Evolutionary conservation across 2,888 invertebrate species (phyloP), one percentile per base, ranked within the genome.

Genomic region (Drosophila lacicola): DNA sequence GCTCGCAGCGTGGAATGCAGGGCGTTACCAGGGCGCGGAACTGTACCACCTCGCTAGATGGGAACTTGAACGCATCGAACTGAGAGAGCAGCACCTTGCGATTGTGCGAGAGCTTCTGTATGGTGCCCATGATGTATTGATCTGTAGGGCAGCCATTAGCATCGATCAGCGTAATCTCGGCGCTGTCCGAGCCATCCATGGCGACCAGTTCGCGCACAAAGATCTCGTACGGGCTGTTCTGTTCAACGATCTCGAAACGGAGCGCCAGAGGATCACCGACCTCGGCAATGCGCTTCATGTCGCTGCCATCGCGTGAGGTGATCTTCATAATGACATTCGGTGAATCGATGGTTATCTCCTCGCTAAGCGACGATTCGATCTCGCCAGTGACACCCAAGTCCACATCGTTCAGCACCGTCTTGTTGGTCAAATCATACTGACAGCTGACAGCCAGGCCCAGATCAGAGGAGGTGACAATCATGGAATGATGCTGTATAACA

Each of bases 21-120:
- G 98, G 98, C 5, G 98, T 98, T 55, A 98, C 98, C 88, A 98
- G 93, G 36, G 98, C 98, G 76, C 98, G 95, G 95, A 98, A 98
- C 92, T 98, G 98, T 9, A 98, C 98, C 69, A 98, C 96, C 92
- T 98, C 98, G 13, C 97, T 97, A 45, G 97, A 97, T 45, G 98
- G 98, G 94, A 98, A 98, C 93, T 98, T 98, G 95, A 98, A 98
- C 41, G 98, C 98, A 92, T 98, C 98, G 93, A 98, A 98, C 93
- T 97, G 96, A 13, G 98, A 97, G 68, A 97, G 93, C 78, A 98
- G 94, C 89, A 96, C 95, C 95, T 97, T 97, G 93, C 96, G 96
- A 80, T 95, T 95, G 87, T 95, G 94, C 49, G 95, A 94, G 49
- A 97, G 96, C 93, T 97, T 97, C 93, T 96, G 96, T 74, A 98